These are phyloP conservation scores for Physella acuta DNA, from an alignment of 1,140 invertebrate genomes.

Conservation along the genomic window DNA sequence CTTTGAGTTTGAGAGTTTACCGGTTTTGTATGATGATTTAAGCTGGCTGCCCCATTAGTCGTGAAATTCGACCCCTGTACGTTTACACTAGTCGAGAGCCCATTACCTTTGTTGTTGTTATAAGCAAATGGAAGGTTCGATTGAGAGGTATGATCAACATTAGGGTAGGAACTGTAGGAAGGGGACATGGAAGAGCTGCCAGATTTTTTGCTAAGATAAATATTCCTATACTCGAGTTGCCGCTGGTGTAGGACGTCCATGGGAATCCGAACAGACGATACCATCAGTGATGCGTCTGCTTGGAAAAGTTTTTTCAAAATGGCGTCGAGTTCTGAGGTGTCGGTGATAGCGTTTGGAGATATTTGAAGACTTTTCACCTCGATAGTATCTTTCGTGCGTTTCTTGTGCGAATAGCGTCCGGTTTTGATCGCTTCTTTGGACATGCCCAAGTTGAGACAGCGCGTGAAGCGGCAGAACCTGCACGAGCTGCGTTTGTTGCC, in stretches of 20 bases:
- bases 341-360: neutral
- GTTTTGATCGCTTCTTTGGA: conserved; percentile 45
- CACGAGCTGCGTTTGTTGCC: conserved; percentile 38
- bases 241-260: neutral
- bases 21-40: neutral
- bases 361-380: conserved; percentile 40
- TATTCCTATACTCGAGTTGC: conserved; percentile 11
- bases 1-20: neutral
- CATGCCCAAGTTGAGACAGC: conserved; percentile 46
- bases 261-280: neutral
- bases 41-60: neutral
- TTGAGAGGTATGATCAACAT: neutral
- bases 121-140: neutral
- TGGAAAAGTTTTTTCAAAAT: neutral
- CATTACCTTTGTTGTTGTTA: neutral
- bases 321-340: neutral
- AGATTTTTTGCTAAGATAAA: conserved; percentile 7
- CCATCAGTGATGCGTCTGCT: neutral
- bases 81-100: neutral
- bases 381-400: conserved; percentile 40
- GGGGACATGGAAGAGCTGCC: neutral
- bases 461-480: conserved; percentile 40
- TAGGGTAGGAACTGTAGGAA: neutral
- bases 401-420: conserved; percentile 43
- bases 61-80: neutral